Conservation (phyloP, 92 coral and sea anemone genomes). For the Phenganax marumi region DNA sequence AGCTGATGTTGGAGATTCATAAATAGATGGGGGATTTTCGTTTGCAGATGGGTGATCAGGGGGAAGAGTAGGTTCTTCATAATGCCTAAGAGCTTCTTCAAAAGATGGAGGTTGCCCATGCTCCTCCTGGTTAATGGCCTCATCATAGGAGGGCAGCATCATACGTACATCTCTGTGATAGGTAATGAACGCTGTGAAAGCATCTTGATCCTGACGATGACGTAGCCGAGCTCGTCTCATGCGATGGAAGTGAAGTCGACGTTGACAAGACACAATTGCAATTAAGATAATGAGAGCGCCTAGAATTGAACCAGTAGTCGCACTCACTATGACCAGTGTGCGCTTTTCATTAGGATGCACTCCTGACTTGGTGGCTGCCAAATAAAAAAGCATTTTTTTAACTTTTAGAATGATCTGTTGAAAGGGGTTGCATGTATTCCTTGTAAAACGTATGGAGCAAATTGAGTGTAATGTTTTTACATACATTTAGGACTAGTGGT, state of each 20-base stretch:
- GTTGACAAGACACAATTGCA: conserved; percentile 72
- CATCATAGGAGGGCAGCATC: conserved; percentile 90
- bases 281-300: conserved; percentile 85
- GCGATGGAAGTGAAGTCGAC: conserved; percentile 85
- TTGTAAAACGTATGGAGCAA: too few relatives aligned
- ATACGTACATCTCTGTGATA: conserved; percentile 83
- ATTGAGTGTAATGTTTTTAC: too few relatives aligned
- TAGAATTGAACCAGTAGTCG: conserved; percentile 88
- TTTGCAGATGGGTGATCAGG: conserved; percentile 1
- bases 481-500: too few relatives aligned
- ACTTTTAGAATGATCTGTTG: background rate
- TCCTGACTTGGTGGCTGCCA: background rate
- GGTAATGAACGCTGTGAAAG: conserved; percentile 78
- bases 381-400: background rate
- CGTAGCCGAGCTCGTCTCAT: conserved; percentile 51
- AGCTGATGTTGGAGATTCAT: background rate
- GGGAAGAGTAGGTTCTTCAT: conserved; percentile 12
- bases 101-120: conserved; percentile 71
- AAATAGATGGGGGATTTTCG: background rate
- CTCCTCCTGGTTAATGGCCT: conserved; percentile 82
- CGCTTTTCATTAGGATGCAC: conserved; percentile 56
- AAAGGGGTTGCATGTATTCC: too few relatives aligned
- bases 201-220: conserved; percentile 83
- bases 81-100: conserved; percentile 28
- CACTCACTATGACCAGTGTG: conserved; percentile 90